Conservation (phyloP, 2,888 invertebrate species). For the Lottia gigantea region DNA sequence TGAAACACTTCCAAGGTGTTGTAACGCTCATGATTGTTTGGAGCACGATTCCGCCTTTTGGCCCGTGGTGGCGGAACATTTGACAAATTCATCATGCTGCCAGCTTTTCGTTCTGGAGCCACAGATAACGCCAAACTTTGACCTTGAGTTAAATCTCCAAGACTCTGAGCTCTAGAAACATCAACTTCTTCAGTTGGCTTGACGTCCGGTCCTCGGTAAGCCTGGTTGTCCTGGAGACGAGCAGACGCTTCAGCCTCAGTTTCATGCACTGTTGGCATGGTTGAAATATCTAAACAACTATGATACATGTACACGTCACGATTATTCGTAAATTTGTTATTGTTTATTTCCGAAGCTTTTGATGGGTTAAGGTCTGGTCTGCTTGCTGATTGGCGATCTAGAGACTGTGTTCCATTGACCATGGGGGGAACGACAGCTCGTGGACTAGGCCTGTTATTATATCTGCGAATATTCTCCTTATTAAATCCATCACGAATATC, state of each 20-base stretch:
- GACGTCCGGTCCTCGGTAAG: slow-evolving; percentile 22
- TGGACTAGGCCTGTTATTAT: slow-evolving; percentile 9
- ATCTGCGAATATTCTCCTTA: not conserved
- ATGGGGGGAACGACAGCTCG: slow-evolving; percentile 12
- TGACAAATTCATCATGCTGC: slow-evolving; percentile 35
- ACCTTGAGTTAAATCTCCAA: slow-evolving; percentile 47
- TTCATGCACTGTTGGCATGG: slow-evolving; percentile 12
- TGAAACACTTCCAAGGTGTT: slow-evolving; percentile 1
- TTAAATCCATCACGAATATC: not conserved
- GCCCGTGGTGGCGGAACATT: not conserved
- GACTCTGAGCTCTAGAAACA: slow-evolving; percentile 44
- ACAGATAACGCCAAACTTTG: slow-evolving; percentile 45
- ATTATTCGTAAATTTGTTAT: slow-evolving; percentile 23
- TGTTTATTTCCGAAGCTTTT: slow-evolving; percentile 29
- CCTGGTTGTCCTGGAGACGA: slow-evolving; percentile 11
- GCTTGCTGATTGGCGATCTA: not conserved
- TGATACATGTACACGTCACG: slow-evolving; percentile 14
- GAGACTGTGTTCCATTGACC: not conserved
- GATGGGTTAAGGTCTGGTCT: slow-evolving; percentile 16
- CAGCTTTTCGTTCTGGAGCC: slow-evolving; percentile 51
- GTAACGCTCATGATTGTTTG: not conserved
- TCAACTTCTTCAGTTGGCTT: slow-evolving; percentile 36
- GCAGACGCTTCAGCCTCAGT: not conserved
- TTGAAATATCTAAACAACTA: slow-evolving; percentile 15
- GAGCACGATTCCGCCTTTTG: not conserved